A percentile compares a stretch with the other conserved stretches of the same genome.
Conservation (phyloP, 1,140 invertebrate genomes). For the Heliconius hermathena region DNA sequence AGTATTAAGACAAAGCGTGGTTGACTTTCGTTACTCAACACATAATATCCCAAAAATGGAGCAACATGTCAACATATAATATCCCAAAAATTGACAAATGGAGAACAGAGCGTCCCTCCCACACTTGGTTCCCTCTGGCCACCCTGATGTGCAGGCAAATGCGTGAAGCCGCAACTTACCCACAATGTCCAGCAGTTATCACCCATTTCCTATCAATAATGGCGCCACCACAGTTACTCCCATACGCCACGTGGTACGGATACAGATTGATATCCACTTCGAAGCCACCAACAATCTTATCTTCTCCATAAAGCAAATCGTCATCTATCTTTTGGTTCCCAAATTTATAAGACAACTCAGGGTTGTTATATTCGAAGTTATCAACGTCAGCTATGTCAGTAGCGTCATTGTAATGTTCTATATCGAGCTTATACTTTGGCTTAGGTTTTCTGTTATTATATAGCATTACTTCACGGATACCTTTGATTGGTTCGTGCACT, state of each 20-base stretch:
- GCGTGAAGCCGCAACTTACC: conserved; percentile 48
- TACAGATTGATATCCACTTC: conserved; percentile 71
- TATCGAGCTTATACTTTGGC: conserved; percentile 46
- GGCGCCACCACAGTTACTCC: conserved; percentile 69
- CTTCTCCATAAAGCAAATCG: conserved; percentile 45
- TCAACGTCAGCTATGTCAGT: conserved; percentile 57
- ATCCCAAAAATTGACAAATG: no score
- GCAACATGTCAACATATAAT: no score
- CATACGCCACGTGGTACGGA: conserved; percentile 70
- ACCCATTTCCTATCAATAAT: conserved; percentile 67
- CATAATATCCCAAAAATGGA: no score
- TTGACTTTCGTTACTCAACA: no score
- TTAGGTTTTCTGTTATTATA: neutral
- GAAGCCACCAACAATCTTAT: conserved; percentile 66
- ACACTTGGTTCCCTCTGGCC: no score
- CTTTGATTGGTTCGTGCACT: conserved; percentile 22
- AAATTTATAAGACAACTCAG: conserved; percentile 16
- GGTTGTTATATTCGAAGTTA: conserved; percentile 54
- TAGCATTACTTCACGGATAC: neutral
- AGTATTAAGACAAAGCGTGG: no score
- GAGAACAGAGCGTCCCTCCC: no score
- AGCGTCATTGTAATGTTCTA: conserved; percentile 59
- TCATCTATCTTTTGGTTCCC: conserved; percentile 24
- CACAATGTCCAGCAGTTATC: conserved; percentile 70
- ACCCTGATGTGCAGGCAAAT: no score